A percentile compares a stretch with the other conserved stretches of the same genome.
These are phyloP conservation scores for Phainopepla nitens DNA, from an alignment of 2,113 vertebrate species.

Conservation along the genomic window DNA sequence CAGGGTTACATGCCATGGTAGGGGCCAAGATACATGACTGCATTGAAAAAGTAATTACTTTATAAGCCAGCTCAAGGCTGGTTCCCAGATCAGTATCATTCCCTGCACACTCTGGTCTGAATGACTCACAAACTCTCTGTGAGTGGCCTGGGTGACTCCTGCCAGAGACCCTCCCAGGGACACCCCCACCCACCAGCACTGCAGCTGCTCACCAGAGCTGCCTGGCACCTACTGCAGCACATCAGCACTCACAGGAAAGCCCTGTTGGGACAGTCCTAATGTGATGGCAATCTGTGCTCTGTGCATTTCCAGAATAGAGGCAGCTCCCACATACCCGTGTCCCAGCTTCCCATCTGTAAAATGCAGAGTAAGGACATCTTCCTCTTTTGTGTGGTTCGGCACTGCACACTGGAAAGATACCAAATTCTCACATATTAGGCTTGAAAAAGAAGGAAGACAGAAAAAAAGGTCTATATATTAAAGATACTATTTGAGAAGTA, in stretches of 20 bases:
- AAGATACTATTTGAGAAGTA: neutral
- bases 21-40: neutral
- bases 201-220: neutral
- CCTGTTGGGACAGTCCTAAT: neutral
- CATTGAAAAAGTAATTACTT: neutral
- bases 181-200: neutral
- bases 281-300: neutral
- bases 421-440: neutral
- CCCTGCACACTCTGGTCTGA: neutral
- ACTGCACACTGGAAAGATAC: neutral
- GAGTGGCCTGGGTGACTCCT: neutral
- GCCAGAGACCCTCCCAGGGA: neutral
- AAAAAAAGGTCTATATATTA: neutral
- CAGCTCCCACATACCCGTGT: rapidly evolving
- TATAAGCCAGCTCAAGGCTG: neutral
- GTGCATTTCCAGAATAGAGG: neutral
- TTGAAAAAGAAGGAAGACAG: neutral
- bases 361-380: neutral
- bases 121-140: neutral
- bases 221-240: rapidly evolving
- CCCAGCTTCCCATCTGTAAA: neutral
- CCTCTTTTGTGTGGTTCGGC: neutral
- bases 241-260: neutral
- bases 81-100: rapidly evolving
- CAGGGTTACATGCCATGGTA: neutral